Evolutionary conservation across 35 echinoderm and acorn worm species (phyloP).

Genomic region (Lytechinus variegatus): DNA sequence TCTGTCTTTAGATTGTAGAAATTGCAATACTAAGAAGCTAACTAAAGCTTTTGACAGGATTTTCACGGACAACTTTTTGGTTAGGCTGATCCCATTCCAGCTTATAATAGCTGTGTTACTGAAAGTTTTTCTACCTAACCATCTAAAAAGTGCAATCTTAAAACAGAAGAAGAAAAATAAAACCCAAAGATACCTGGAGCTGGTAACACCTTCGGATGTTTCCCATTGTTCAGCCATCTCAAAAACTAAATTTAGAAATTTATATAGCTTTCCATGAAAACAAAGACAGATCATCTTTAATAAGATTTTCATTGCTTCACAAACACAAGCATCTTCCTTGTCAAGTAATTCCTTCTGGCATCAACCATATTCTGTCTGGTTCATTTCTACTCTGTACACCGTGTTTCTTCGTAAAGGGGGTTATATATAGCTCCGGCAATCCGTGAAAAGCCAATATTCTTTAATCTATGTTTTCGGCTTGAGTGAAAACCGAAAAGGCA

Average conservation of each 20-base stretch:
- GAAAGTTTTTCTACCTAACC: no score
- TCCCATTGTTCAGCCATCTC: no score
- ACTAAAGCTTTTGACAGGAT: no score
- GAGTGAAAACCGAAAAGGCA: not conserved
- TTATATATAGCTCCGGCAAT: not conserved
- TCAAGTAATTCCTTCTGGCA: not conserved
- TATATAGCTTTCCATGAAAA: not conserved
- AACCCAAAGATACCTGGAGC: no score
- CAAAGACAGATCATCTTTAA: not conserved
- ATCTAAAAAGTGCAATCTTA: no score
- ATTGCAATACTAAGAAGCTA: no score
- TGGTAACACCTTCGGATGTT: no score
- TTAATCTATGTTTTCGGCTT: not conserved
- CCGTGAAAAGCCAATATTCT: not conserved
- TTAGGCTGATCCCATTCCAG: no score
- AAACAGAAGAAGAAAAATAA: no score
- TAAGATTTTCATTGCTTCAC: not conserved
- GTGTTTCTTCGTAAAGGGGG: not conserved
- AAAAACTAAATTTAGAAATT: not conserved
- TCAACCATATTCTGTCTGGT: not conserved
- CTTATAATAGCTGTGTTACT: no score
- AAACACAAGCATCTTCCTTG: not conserved
- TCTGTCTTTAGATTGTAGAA: no score
- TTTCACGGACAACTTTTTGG: no score
- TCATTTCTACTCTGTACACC: not conserved